phyloP scores from a whole-genome alignment of 2,888 invertebrate genomes.

The Autographa gamma region DNA sequence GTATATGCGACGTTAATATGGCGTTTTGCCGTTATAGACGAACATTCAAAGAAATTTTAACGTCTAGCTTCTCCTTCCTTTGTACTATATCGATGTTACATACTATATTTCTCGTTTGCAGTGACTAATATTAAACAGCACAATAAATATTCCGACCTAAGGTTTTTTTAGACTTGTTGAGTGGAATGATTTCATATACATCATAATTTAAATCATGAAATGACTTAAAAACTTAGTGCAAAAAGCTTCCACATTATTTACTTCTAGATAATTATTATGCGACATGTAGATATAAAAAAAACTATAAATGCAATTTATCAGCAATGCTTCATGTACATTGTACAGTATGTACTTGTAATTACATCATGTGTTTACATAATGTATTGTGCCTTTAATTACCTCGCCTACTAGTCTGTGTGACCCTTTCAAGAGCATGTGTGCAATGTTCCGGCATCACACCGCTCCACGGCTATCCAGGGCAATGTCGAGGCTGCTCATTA shows the following conservation, averaged over 20 bases:
- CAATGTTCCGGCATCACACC: conserved; percentile 52
- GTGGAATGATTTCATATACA: background rate
- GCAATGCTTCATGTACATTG: conserved; percentile 15
- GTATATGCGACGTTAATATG: background rate
- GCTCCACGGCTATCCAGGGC: conserved; percentile 52
- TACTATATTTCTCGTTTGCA: too few species aligned
- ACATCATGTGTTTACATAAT: conserved; percentile 52
- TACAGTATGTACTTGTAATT: conserved; percentile 39
- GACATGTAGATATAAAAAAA: conserved; percentile 6
- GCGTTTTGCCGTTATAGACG: background rate
- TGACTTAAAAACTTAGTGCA: background rate
- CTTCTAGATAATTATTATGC: background rate
- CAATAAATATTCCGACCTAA: too few species aligned
- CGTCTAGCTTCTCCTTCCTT: too few species aligned
- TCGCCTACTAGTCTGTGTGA: conserved; percentile 44
- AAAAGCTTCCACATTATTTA: background rate
- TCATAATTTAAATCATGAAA: background rate
- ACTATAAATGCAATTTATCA: conserved; percentile 40
- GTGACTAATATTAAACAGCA: too few species aligned
- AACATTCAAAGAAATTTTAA: too few species aligned
- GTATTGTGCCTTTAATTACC: conserved; percentile 44
- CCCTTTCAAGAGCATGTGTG: conserved; percentile 52
- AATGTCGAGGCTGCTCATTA: conserved; percentile 60
- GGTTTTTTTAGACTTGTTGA: background rate
- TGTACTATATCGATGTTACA: too few species aligned